Conservation (phyloP, 2,888 invertebrate genomes). For the Glyphotaelius pellucidus region DNA sequence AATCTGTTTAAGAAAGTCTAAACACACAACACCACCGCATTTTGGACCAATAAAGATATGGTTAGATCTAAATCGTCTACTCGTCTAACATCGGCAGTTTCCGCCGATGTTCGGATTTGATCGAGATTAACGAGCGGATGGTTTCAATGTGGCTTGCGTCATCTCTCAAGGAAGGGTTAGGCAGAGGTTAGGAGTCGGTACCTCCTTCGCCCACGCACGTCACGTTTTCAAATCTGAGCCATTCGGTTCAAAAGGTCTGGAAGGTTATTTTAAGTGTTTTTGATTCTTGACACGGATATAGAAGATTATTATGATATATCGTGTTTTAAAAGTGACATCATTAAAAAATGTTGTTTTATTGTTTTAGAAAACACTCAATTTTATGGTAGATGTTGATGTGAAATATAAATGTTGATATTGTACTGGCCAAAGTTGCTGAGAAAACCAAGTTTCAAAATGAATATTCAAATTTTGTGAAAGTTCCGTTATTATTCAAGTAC, state of each 20-base stretch:
- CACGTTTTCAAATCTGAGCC: neutral
- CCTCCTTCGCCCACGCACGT: neutral
- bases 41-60: conserved; percentile 33
- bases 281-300: neutral
- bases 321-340: neutral
- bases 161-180: neutral
- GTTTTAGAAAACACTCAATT: too few relatives aligned
- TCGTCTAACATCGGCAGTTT: conserved; percentile 31
- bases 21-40: conserved; percentile 22
- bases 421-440: too few relatives aligned
- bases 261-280: neutral
- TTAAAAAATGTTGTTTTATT: neutral
- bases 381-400: too few relatives aligned
- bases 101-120: conserved; percentile 35
- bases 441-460: too few relatives aligned
- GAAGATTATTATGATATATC: neutral
- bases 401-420: too few relatives aligned
- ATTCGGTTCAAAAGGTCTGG: neutral
- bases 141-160: neutral
- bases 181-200: neutral
- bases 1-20: conserved; percentile 7
- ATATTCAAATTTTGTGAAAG: too few relatives aligned
- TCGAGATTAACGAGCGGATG: conserved; percentile 39
- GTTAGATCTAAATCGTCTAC: conserved; percentile 7
- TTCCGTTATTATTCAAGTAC: too few relatives aligned